A percentile compares a stretch with the other conserved stretches of the same genome.
These are phyloP conservation scores for Torymus texanus DNA, from an alignment of 2,888 invertebrate genomes.

Conservation along the genomic window DNA sequence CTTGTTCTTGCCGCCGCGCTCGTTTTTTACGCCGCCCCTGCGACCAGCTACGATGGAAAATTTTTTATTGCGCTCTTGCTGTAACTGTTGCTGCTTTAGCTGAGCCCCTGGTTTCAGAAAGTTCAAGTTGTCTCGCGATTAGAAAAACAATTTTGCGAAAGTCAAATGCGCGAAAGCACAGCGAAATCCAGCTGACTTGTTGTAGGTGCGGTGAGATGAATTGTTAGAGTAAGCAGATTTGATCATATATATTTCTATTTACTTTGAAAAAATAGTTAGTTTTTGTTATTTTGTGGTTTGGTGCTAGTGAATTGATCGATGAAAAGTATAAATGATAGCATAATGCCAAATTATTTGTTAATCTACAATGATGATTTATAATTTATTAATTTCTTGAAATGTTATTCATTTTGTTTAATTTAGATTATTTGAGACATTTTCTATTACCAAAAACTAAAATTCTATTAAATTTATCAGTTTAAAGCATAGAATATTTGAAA, in stretches of 20 bases:
- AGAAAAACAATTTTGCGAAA: conserved; percentile 33
- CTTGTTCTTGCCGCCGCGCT: conserved; percentile 74
- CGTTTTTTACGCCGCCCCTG: conserved; percentile 52
- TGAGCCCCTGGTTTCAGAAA: conserved; percentile 44
- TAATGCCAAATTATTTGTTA: no score
- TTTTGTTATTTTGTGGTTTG: no score
- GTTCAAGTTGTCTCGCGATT: conserved; percentile 26
- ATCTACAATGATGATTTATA: no score
- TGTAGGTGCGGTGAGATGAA: no score
- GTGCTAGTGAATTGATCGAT: no score
- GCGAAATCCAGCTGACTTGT: no score
- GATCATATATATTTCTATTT: no score
- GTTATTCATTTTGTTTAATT: conserved; percentile 14
- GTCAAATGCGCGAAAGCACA: background rate
- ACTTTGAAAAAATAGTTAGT: no score
- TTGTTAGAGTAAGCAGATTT: conserved; percentile 1
- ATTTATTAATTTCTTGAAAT: no score
- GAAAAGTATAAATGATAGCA: no score
- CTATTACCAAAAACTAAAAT: no score
- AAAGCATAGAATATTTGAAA: conserved; percentile 11
- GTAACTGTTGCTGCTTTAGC: conserved; percentile 30
- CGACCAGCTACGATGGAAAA: conserved; percentile 43
- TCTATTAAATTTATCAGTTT: background rate
- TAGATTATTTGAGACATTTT: background rate
- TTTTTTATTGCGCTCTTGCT: conserved; percentile 51